Percentiles rank a stretch among this genome's conserved stretches.
Evolutionary conservation across 2,797 vertebrate genomes (phyloP).

Genomic region (Miichthys miiuy): DNA sequence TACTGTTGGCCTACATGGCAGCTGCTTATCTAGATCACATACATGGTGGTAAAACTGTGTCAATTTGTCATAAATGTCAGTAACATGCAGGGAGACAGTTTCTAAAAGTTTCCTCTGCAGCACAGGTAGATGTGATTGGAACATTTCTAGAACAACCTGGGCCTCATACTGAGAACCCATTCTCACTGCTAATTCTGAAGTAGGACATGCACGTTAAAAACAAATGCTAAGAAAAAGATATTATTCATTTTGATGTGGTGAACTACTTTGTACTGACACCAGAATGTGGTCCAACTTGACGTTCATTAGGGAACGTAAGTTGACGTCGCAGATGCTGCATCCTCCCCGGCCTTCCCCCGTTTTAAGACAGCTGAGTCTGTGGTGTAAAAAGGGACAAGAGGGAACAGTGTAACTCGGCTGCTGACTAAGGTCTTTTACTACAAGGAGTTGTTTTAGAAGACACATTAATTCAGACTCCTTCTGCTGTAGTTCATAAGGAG

Average conservation of each 20-base stretch:
- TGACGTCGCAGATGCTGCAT: conserved; percentile 63
- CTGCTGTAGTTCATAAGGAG: conserved; percentile 57
- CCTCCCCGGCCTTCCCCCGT: conserved; percentile 61
- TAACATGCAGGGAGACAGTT: neutral
- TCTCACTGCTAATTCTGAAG: conserved; percentile 53
- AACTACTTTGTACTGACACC: conserved; percentile 53
- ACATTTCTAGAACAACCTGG: conserved; percentile 39
- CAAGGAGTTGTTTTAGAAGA: conserved; percentile 61
- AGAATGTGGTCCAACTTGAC: conserved; percentile 53
- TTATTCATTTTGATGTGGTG: conserved; percentile 58
- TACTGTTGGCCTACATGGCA: neutral
- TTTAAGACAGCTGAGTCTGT: conserved; percentile 62
- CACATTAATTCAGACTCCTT: conserved; percentile 66
- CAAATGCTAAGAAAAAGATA: conserved; percentile 37
- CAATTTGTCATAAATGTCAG: neutral
- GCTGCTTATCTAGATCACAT: neutral
- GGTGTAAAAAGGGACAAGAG: conserved; percentile 50
- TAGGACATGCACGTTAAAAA: conserved; percentile 58
- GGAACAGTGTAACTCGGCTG: conserved; percentile 59
- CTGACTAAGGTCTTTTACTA: conserved; percentile 70
- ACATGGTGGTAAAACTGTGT: neutral
- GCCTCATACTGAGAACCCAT: conserved; percentile 24
- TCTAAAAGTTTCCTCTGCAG: neutral
- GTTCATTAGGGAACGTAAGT: conserved; percentile 59
- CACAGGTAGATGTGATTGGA: conserved; percentile 37